These are phyloP conservation scores for Ctenopoma kingsleyae DNA, from an alignment of 2,797 vertebrate genomes.

Conservation along the genomic window DNA sequence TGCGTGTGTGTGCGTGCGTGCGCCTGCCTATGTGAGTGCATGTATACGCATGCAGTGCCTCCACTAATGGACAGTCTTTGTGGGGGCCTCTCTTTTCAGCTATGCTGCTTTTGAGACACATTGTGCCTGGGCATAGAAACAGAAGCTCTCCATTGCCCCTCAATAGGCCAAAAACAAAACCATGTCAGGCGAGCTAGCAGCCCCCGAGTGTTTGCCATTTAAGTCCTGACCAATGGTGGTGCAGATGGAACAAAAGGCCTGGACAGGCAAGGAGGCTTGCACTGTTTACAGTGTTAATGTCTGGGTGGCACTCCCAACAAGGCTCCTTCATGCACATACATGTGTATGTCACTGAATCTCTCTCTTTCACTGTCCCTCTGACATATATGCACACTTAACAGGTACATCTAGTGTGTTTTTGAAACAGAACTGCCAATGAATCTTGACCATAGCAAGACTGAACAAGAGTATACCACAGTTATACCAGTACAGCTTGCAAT, in stretches of 20 bases:
- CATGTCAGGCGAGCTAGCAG: slow-evolving; percentile 83
- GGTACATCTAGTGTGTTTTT: slow-evolving; percentile 21
- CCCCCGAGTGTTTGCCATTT: slow-evolving; percentile 84
- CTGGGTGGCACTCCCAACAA: slow-evolving; percentile 73
- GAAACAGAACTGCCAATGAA: slow-evolving; percentile 8
- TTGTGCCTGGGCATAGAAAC: slow-evolving; percentile 79
- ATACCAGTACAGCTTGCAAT: too few relatives aligned
- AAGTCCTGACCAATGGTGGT: slow-evolving; percentile 77
- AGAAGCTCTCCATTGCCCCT: slow-evolving; percentile 82
- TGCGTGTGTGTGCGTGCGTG: slow-evolving; percentile 8
- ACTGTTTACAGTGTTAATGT: slow-evolving; percentile 82
- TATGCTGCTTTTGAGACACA: slow-evolving; percentile 79
- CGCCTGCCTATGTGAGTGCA: slow-evolving; percentile 41
- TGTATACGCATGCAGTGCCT: slow-evolving; percentile 65
- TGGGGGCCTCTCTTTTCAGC: slow-evolving; percentile 79
- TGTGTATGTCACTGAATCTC: slow-evolving; percentile 51
- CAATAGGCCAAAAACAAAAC: slow-evolving; percentile 83
- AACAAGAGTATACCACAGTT: too few relatives aligned
- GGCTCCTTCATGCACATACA: slow-evolving; percentile 60
- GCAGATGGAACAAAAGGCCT: slow-evolving; percentile 76
- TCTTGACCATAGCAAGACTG: not conserved
- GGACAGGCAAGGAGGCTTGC: slow-evolving; percentile 72
- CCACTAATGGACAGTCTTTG: slow-evolving; percentile 78
- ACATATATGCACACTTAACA: slow-evolving; percentile 36
- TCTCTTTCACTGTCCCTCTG: slow-evolving; percentile 18